Percentiles rank a stretch among this genome's conserved stretches.
Evolutionary conservation across 2,888 invertebrate species (phyloP).

Genomic region (Patella ulyssiponensis): DNA sequence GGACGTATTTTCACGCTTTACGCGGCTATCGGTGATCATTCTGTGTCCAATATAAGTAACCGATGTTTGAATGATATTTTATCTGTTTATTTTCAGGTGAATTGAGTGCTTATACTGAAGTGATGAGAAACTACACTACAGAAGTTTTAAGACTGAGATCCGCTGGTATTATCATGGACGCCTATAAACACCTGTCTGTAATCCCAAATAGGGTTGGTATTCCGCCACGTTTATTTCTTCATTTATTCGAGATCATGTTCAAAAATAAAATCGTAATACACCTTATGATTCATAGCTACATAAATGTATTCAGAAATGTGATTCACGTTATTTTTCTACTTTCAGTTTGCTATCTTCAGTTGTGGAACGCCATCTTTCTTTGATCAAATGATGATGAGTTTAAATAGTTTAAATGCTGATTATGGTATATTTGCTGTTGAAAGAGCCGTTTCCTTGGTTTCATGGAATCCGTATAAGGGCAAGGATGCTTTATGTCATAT

Average conservation of each 20-base stretch:
- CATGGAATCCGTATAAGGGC: constrained; percentile 19
- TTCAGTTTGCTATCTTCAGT: constrained; percentile 18
- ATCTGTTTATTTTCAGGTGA: neutral
- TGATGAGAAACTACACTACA: neutral
- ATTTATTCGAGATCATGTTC: too few relatives aligned
- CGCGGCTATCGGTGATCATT: too few relatives aligned
- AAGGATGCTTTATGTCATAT: constrained; percentile 6
- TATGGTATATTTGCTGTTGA: constrained; percentile 10
- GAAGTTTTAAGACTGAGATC: neutral
- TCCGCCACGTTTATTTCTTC: neutral
- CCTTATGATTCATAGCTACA: too few relatives aligned
- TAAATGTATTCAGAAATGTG: too few relatives aligned
- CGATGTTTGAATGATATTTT: too few relatives aligned
- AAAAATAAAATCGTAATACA: too few relatives aligned
- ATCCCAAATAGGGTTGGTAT: neutral
- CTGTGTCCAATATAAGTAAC: too few relatives aligned
- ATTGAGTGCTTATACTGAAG: neutral
- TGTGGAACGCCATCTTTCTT: constrained; percentile 23
- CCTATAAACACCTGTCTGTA: neutral
- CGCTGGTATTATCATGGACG: constrained; percentile 8
- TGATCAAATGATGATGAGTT: constrained; percentile 21
- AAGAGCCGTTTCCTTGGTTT: constrained; percentile 4
- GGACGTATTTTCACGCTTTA: too few relatives aligned
- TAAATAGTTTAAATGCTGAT: constrained; percentile 11
- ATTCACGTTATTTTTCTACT: neutral